Base-by-base conservation (phyloP, 2,888 invertebrate species). In the Lasius fuliginosus region DNA sequence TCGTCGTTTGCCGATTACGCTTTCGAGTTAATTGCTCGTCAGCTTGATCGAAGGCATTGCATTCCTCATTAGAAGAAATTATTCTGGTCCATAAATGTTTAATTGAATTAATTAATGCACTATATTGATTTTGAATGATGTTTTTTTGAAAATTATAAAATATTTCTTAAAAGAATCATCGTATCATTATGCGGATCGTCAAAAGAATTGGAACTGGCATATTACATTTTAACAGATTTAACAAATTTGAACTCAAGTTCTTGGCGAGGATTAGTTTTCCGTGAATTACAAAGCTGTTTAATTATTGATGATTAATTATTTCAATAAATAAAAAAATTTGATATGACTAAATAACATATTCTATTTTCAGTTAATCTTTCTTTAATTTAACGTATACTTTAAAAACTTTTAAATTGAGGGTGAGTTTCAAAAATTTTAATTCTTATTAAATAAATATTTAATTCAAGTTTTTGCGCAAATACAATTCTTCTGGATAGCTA, bases 11-110 rank as follows among this genome's bases (percentile, higher is more conserved):
- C 65, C 79, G 65, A 85, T 83, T 82, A 73, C 81, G 73, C 65
- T 82, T 74, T 81, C 82, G 15, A 82, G 73, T 86, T 88, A 85
- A 88, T 88, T 83, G 83, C 36, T 84, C 68, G 49, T 58, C 46
- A 15, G 30, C 65, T 12, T 53, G 65, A 58, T 79, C 53, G 68
- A n/a, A 8, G 73, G 67, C 23, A 58, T 56, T 76, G 46, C 58
- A 36, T 65, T 69, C 74, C 30, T 65, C 67, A 75, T 84, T 56
- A 64, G 18, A 9, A 23, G 42, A n/a, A n/a, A 58, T 58, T 11
- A 33, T 56, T 42, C 23, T 33, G 23, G 1, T 23, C 23, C 33
- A 64, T 56, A 1, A 60, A 46, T 18, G 73, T 58, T 84, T 73
- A 82, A 88, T 84, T 87, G 69, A 85, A 82, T 84, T 76, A 76